Percentiles rank a stretch among this genome's conserved stretches.
Evolutionary conservation across 35 echinoderm and acorn worm species (phyloP).

Genomic region (Apostichopus japonicus): DNA sequence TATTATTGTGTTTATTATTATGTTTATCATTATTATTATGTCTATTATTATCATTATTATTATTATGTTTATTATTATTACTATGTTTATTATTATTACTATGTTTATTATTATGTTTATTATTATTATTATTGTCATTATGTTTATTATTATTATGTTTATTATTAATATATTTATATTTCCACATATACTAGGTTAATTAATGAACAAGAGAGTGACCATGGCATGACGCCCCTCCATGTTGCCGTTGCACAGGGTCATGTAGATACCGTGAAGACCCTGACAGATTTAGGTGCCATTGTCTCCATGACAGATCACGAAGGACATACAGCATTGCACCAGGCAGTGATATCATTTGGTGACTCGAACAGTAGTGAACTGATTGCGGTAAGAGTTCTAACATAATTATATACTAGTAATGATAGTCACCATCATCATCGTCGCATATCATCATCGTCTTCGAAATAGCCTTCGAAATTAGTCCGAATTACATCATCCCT

Average conservation of each 20-base stretch:
- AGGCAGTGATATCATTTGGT: not conserved
- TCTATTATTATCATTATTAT: too few relatives aligned
- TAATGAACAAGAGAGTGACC: not conserved
- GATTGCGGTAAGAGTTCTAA: slow-evolving; percentile 23
- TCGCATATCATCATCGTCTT: not conserved
- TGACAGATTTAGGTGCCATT: not conserved
- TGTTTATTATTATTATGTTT: too few relatives aligned
- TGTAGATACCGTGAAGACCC: not conserved
- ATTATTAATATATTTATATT: too few relatives aligned
- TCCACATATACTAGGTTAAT: not conserved
- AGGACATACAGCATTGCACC: not conserved
- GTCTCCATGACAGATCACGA: not conserved
- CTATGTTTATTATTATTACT: too few relatives aligned
- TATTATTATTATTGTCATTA: too few relatives aligned
- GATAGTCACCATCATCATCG: not conserved
- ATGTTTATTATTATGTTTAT: too few relatives aligned
- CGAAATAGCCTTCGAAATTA: not conserved
- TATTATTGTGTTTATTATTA: too few relatives aligned
- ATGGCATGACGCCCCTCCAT: slow-evolving; percentile 12
- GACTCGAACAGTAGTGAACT: not conserved
- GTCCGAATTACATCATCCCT: not conserved
- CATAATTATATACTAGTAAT: too few relatives aligned
- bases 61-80: too few relatives aligned
- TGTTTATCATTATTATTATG: too few relatives aligned
- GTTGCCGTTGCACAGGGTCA: not conserved